phyloP scores from a whole-genome alignment of 2,113 vertebrate genomes.

The Hypocryptadius cinnamomeus region DNA sequence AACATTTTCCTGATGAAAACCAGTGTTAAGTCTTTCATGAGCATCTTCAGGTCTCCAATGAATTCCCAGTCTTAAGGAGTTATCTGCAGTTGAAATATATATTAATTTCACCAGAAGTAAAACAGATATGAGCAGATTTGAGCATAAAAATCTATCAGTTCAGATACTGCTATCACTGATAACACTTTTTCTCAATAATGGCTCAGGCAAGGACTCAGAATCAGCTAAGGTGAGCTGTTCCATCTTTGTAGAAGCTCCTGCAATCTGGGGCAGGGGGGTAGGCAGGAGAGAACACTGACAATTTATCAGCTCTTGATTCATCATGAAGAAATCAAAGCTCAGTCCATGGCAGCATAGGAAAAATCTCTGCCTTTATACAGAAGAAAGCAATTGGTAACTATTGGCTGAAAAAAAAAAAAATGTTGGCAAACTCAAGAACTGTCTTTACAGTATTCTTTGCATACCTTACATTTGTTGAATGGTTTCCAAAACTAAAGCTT shows the following conservation, averaged over 20 bases:
- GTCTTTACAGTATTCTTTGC: conserved; percentile 60
- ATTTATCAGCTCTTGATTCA: background rate
- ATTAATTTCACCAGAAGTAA: background rate
- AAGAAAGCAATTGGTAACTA: conserved; percentile 22
- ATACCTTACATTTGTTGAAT: conserved; percentile 70
- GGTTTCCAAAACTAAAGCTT: conserved; percentile 67
- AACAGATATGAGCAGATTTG: background rate
- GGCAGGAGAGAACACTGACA: background rate
- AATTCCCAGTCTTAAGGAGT: background rate
- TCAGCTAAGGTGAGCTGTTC: background rate
- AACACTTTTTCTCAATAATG: background rate
- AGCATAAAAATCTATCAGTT: background rate
- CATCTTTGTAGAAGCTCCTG: background rate
- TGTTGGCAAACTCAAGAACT: conserved; percentile 3
- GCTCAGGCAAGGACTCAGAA: background rate
- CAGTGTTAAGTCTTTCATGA: background rate
- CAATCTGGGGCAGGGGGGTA: background rate
- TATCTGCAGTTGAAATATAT: background rate
- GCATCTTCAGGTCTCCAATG: background rate
- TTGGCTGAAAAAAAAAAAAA: background rate
- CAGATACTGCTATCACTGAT: background rate
- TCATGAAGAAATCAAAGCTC: conserved; percentile 19
- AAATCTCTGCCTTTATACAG: background rate
- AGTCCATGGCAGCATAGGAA: background rate
- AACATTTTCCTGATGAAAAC: background rate